Percentiles rank a stretch among this genome's conserved stretches.
Conservation (phyloP, 2,797 vertebrate species). For the Podargus strigoides region DNA sequence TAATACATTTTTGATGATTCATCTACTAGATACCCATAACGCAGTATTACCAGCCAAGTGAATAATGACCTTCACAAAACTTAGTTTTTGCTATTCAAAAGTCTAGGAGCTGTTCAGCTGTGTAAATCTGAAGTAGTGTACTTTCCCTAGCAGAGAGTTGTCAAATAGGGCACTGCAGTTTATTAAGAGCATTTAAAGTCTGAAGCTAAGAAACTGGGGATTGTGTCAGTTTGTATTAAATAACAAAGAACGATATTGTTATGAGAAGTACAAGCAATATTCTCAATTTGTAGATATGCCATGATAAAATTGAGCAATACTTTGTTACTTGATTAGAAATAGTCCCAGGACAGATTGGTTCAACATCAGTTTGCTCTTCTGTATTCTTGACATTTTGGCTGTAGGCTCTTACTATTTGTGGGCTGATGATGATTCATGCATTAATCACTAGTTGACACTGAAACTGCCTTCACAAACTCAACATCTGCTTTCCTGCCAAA, state of each 20-base stretch:
- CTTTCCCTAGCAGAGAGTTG: not conserved
- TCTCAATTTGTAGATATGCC: not conserved
- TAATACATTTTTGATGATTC: not conserved
- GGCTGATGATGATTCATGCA: conserved; percentile 28
- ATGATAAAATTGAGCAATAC: not conserved
- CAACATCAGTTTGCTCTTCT: conserved; percentile 13
- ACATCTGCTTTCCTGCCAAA: conserved; percentile 11
- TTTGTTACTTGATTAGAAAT: not conserved
- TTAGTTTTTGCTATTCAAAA: not conserved
- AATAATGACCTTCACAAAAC: not conserved
- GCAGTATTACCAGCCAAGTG: not conserved
- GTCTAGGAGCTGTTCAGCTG: not conserved
- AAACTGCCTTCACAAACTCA: not conserved
- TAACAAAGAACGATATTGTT: not conserved
- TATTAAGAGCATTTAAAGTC: not conserved
- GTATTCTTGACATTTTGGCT: conserved; percentile 28
- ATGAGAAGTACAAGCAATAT: not conserved
- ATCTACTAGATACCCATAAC: not conserved
- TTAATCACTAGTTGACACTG: not conserved
- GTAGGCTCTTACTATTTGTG: conserved; percentile 7
- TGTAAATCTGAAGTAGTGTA: not conserved
- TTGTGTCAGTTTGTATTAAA: not conserved
- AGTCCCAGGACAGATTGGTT: not conserved
- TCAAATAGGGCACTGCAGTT: not conserved
- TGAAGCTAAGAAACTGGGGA: not conserved